Conservation (phyloP, 1,140 invertebrate species). For the Gryon sp. region DNA sequence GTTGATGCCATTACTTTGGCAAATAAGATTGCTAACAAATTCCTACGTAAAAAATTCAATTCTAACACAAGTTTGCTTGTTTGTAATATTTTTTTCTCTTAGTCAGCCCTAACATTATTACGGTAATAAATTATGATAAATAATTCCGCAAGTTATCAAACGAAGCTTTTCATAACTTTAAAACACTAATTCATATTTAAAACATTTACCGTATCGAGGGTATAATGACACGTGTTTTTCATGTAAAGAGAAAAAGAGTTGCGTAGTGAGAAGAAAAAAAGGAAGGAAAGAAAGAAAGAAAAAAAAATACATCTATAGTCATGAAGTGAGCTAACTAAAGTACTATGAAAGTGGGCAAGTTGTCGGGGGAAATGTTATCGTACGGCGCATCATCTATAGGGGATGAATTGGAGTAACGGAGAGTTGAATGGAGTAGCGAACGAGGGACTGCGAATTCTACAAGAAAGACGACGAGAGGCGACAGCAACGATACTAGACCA, state of each 20-base stretch:
- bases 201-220: conserved; percentile 12
- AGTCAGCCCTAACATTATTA: conserved; percentile 11
- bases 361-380: conserved; percentile 78
- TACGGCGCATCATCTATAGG: conserved; percentile 64
- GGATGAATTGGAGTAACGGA: conserved; percentile 72
- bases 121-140: conserved; percentile 26
- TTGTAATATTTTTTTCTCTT: conserved; percentile 16
- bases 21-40: conserved; percentile 24
- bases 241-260: conserved; percentile 34
- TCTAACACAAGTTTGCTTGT: conserved; percentile 7
- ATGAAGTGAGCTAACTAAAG: conserved; percentile 65
- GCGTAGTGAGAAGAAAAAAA: too few species aligned
- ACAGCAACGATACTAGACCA: conserved; percentile 36
- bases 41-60: not conserved
- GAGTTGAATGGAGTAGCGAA: conserved; percentile 75
- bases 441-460: conserved; percentile 65
- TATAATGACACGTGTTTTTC: conserved; percentile 32
- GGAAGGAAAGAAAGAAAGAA: not conserved
- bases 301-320: conserved; percentile 38
- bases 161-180: conserved; percentile 16
- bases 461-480: conserved; percentile 64
- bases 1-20: conserved; percentile 4
- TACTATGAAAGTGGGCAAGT: conserved; percentile 74
- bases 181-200: conserved; percentile 34
- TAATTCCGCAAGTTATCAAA: conserved; percentile 27